Conservation (phyloP, 1,140 invertebrate species). For the Zaprionus ghesquierei region DNA sequence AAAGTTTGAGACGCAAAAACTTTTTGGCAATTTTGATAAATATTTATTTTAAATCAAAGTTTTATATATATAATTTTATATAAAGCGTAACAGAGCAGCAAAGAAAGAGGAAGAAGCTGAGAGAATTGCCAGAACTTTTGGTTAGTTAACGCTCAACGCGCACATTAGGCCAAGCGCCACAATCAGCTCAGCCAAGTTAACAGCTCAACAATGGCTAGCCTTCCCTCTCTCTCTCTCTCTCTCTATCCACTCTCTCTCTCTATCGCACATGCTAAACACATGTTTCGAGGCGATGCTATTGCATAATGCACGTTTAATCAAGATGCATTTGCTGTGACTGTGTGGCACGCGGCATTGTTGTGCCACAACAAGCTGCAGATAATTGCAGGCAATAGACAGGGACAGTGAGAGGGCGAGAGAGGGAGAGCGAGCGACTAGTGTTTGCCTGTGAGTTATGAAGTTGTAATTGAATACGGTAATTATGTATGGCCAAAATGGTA, state of each 20-base stretch:
- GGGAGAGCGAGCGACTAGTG: background rate
- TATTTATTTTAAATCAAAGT: background rate
- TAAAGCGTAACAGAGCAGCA: background rate
- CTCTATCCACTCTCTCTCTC: background rate
- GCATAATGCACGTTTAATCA: constrained; percentile 49
- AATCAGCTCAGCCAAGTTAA: background rate
- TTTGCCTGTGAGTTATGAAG: constrained; percentile 53
- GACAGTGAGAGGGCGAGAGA: background rate
- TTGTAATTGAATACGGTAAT: constrained; percentile 71
- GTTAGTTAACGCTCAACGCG: constrained; percentile 9
- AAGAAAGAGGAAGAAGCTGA: background rate
- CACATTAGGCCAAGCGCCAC: background rate
- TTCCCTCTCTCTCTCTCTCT: background rate
- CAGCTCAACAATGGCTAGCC: background rate
- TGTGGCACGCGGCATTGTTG: background rate
- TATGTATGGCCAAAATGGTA: constrained; percentile 49
- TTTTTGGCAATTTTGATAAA: background rate
- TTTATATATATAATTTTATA: too few species aligned
- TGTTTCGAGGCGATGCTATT: constrained; percentile 19
- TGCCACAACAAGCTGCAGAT: constrained; percentile 11
- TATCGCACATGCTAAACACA: constrained; percentile 16
- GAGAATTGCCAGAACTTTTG: background rate
- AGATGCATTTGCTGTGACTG: constrained; percentile 39
- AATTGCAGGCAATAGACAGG: constrained; percentile 40
- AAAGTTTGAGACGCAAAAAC: background rate